Percentiles rank a stretch among this genome's conserved stretches.
phyloP scores from a whole-genome alignment of 2,113 vertebrate genomes.

The Solea senegalensis region DNA sequence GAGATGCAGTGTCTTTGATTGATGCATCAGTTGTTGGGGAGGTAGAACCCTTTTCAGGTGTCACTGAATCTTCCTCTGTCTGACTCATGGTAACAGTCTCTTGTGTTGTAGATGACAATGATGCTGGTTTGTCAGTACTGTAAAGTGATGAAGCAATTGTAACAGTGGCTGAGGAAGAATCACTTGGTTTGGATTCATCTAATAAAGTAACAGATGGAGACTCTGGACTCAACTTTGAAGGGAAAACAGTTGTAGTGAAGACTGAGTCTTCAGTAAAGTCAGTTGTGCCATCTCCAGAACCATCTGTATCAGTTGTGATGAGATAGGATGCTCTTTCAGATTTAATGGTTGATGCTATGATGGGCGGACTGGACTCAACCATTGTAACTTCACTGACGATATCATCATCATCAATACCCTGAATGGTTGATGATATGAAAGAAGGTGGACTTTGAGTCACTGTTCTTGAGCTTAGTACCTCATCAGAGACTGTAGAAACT shows the following conservation, averaged over 20 bases:
- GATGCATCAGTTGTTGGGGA: background rate
- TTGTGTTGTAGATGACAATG: too few relatives aligned
- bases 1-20: background rate
- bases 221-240: conserved; percentile 11
- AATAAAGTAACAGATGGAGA: background rate
- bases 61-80: background rate
- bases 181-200: background rate
- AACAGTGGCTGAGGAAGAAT: background rate
- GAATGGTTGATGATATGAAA: too few relatives aligned
- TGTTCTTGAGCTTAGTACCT: too few relatives aligned
- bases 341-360: background rate
- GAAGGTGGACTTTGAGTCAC: too few relatives aligned
- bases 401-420: too few relatives aligned
- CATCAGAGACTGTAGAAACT: too few relatives aligned
- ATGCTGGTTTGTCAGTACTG: conserved; percentile 11
- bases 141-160: background rate
- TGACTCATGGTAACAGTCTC: too few relatives aligned
- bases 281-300: too few relatives aligned
- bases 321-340: background rate
- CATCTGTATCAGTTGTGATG: too few relatives aligned
- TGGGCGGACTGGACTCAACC: background rate
- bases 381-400: background rate
- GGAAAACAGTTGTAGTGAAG: background rate
- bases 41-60: background rate
- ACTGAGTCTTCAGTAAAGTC: background rate